Conservation (phyloP, 2,113 vertebrate species). For the Cygnus buccinator region DNA sequence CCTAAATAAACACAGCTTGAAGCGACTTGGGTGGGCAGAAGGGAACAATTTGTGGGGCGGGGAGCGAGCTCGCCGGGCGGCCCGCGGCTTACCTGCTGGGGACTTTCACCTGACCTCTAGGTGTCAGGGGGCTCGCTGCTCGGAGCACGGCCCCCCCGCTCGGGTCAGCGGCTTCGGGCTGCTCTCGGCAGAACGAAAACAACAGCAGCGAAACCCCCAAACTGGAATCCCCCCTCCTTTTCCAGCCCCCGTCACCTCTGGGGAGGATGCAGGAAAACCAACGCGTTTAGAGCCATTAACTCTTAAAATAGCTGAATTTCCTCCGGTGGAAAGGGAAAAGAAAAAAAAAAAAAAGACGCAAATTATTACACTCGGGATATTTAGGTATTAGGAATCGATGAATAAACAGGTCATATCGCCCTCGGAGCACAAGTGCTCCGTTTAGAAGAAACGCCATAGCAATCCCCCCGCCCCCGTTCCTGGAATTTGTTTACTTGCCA, state of each 20-base stretch:
- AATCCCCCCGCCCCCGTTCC: not conserved
- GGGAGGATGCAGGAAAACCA: slow-evolving; percentile 77
- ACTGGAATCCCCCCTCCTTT: slow-evolving; percentile 26
- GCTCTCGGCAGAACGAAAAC: not conserved
- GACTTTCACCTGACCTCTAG: slow-evolving; percentile 57
- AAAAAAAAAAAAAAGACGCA: not conserved
- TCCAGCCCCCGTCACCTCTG: slow-evolving; percentile 16
- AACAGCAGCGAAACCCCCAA: slow-evolving; percentile 4
- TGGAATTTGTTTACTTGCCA: slow-evolving; percentile 45
- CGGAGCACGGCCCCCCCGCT: not conserved
- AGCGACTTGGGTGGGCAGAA: slow-evolving; percentile 76
- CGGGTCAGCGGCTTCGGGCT: slow-evolving; percentile 10
- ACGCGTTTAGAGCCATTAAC: slow-evolving; percentile 67
- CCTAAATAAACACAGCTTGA: slow-evolving; percentile 65
- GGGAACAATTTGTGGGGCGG: slow-evolving; percentile 54
- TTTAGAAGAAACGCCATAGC: not conserved
- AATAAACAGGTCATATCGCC: slow-evolving; percentile 13
- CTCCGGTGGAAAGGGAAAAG: not conserved
- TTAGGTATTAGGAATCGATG: slow-evolving; percentile 38
- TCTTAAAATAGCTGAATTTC: slow-evolving; percentile 67
- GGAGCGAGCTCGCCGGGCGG: slow-evolving; percentile 12
- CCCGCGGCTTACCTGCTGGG: slow-evolving; percentile 17
- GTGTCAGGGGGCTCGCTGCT: slow-evolving; percentile 13
- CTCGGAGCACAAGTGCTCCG: not conserved
- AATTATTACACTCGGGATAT: slow-evolving; percentile 43